phyloP scores from a whole-genome alignment of 1,140 invertebrate genomes.

The Berghia stephanieae region DNA sequence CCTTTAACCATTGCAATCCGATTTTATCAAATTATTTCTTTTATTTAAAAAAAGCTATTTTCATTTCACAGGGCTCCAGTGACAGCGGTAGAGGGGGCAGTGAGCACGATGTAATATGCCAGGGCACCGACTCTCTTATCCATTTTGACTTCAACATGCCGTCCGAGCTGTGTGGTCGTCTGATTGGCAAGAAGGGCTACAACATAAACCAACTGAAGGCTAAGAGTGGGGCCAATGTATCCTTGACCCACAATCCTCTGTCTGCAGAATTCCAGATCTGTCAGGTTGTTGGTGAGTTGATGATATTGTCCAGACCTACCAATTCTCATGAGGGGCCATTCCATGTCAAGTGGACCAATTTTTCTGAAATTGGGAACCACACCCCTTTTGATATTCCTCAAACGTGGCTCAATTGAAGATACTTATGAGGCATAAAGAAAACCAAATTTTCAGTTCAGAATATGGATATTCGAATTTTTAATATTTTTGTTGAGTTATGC shows the following conservation, averaged over 20 bases:
- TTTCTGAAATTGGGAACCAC: too few relatives aligned
- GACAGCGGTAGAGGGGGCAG: conserved; percentile 81
- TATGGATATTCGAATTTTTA: not conserved
- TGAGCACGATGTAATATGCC: conserved; percentile 60
- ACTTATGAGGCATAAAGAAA: too few relatives aligned
- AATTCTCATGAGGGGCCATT: not conserved
- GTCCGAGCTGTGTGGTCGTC: conserved; percentile 78
- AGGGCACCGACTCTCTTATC: conserved; percentile 60
- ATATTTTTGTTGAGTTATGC: not conserved
- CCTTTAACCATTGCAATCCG: too few relatives aligned
- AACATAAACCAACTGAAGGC: conserved; percentile 83
- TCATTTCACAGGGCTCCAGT: conserved; percentile 74
- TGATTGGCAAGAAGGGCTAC: conserved; percentile 87
- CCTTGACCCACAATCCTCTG: conserved; percentile 80
- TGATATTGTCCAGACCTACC: too few relatives aligned
- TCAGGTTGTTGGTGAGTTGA: conserved; percentile 77
- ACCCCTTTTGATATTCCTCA: too few relatives aligned
- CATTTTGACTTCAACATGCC: conserved; percentile 81
- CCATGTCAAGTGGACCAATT: too few relatives aligned
- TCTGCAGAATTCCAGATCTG: conserved; percentile 81
- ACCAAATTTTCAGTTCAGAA: too few relatives aligned
- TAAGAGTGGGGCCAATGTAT: conserved; percentile 80
- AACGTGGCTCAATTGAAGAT: too few relatives aligned
- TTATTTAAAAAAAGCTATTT: conserved; percentile 29
- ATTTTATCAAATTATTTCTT: too few relatives aligned